phyloP scores from a whole-genome alignment of 2,113 vertebrate species.

The Prunella himalayana region DNA sequence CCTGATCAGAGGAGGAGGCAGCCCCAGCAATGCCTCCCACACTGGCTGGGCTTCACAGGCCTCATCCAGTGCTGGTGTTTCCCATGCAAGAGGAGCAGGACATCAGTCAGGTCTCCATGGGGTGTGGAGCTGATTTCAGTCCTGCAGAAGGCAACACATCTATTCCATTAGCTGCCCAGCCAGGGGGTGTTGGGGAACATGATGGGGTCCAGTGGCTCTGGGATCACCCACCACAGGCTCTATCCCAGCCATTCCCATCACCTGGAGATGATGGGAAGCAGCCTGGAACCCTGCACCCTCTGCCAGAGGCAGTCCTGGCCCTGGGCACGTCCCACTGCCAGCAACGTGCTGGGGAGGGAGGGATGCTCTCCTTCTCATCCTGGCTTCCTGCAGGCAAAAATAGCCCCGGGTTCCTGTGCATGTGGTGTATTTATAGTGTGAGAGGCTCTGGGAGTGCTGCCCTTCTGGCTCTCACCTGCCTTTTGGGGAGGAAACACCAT shows the following conservation, averaged over 20 bases:
- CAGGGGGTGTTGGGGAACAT: fast-evolving
- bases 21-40: neutral
- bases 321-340: neutral
- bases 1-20: neutral
- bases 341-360: neutral
- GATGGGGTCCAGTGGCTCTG: fast-evolving
- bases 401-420: slow-evolving; percentile 9
- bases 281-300: neutral
- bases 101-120: neutral
- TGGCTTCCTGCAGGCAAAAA: slow-evolving; percentile 42
- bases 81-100: fast-evolving
- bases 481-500: neutral
- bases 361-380: slow-evolving; percentile 42
- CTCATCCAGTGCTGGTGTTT: neutral
- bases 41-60: neutral
- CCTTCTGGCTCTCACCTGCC: neutral
- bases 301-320: neutral
- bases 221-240: neutral
- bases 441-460: neutral
- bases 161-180: neutral
- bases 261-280: neutral
- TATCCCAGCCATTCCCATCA: neutral
- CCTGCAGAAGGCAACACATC: neutral
- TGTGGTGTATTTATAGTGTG: slow-evolving; percentile 14
- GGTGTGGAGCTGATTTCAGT: neutral